These are phyloP conservation scores for Budorcas taxicolor DNA, from an alignment of 2,113 vertebrate genomes.

Conservation along the genomic window DNA sequence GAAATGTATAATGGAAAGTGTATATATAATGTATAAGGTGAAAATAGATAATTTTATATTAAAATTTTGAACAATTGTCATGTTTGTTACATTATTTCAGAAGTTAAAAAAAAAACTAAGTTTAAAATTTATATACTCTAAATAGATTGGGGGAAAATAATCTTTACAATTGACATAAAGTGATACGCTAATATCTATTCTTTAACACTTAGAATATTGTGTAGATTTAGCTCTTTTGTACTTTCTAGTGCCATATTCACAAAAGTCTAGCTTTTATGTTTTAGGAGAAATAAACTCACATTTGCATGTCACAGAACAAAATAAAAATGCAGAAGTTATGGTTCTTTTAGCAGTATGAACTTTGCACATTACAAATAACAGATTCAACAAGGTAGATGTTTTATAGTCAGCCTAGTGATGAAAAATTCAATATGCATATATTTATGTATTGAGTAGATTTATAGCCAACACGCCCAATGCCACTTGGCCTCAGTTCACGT, in stretches of 20 bases:
- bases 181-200: not conserved
- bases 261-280: conserved; percentile 24
- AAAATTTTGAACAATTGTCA: not conserved
- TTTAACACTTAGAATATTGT: not conserved
- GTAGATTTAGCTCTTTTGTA: not conserved
- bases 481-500: conserved; percentile 55
- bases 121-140: not conserved
- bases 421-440: conserved; percentile 68
- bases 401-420: conserved; percentile 51
- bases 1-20: not conserved
- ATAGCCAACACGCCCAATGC: conserved; percentile 44
- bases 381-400: conserved; percentile 56
- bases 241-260: not conserved
- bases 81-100: not conserved
- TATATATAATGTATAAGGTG: not conserved
- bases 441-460: conserved; percentile 62
- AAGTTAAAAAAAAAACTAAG: not conserved
- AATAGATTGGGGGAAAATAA: not conserved
- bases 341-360: conserved; percentile 48
- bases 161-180: not conserved
- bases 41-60: not conserved
- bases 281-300: conserved; percentile 42
- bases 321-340: conserved; percentile 47
- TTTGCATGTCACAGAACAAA: conserved; percentile 40
- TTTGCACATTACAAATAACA: conserved; percentile 52